Percentiles rank a stretch among this genome's conserved stretches.
Conservation (phyloP, 1,140 invertebrate genomes). For the Pachypeltis micranthus region DNA sequence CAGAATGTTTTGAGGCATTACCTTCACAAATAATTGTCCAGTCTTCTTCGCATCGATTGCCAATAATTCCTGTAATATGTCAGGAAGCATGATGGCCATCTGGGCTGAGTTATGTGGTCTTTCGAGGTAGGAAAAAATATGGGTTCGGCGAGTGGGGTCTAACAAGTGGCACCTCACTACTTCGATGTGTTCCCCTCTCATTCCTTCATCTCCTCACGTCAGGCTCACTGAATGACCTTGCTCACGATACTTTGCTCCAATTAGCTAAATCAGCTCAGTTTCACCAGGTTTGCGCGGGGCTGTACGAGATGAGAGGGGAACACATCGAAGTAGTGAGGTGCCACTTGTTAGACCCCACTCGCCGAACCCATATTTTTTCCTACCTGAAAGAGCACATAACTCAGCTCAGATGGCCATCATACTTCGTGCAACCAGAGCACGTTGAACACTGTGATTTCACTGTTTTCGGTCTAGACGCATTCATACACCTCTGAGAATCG, state of each 20-base stretch:
- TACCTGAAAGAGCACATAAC: conserved; percentile 24
- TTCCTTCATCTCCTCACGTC: conserved; percentile 58
- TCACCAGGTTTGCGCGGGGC: conserved; percentile 47
- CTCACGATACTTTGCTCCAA: conserved; percentile 20
- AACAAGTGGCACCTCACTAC: conserved; percentile 46
- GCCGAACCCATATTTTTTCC: conserved; percentile 36
- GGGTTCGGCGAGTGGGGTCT: conserved; percentile 39
- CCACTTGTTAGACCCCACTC: conserved; percentile 43
- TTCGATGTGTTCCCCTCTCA: conserved; percentile 41
- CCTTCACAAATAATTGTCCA: conserved; percentile 24
- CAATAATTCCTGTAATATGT: conserved; percentile 26
- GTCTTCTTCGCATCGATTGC: conserved; percentile 25
- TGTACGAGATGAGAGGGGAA: conserved; percentile 44
- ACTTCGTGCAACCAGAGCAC: no score
- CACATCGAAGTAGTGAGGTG: conserved; percentile 45
- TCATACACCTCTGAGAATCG: no score
- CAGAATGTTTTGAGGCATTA: conserved; percentile 16
- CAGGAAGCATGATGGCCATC: conserved; percentile 16
- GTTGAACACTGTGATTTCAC: no score
- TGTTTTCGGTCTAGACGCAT: no score
- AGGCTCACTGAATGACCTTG: conserved; percentile 35
- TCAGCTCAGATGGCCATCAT: conserved; percentile 18
- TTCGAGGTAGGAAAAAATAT: conserved; percentile 32
- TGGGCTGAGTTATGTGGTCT: conserved; percentile 22
- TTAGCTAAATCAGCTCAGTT: conserved; percentile 25